Conservation (phyloP, 2,113 vertebrate species). For the Melanerpes formicivorus region DNA sequence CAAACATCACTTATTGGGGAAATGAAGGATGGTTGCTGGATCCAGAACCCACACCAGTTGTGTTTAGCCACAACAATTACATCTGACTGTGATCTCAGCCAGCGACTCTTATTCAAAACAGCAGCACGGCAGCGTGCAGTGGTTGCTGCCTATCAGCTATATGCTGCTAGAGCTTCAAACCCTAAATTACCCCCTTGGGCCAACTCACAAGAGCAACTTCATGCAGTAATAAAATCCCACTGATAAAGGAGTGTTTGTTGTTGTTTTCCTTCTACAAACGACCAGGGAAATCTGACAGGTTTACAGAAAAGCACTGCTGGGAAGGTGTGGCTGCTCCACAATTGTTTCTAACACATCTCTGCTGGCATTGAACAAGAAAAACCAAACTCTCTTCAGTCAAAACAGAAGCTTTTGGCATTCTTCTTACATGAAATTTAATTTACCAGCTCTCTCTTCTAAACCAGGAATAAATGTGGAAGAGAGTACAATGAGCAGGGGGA, state of each 20-base stretch:
- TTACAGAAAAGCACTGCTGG: neutral
- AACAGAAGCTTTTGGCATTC: neutral
- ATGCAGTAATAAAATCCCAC: neutral
- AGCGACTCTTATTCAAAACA: neutral
- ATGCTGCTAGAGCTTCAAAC: neutral
- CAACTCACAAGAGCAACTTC: neutral
- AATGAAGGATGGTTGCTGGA: neutral
- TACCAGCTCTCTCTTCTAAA: neutral
- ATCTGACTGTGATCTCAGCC: neutral
- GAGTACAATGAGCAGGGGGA: neutral
- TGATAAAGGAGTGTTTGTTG: neutral
- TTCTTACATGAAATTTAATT: neutral
- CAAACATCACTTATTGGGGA: neutral
- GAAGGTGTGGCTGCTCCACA: neutral
- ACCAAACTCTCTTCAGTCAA: neutral
- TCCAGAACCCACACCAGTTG: neutral
- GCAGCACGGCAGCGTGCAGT: neutral
- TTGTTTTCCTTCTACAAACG: neutral
- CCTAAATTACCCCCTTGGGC: neutral
- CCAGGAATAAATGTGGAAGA: neutral
- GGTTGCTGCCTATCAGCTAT: neutral
- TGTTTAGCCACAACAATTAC: neutral
- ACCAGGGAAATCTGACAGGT: neutral
- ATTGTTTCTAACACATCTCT: neutral
- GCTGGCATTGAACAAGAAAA: neutral